Percentiles rank a stretch among this genome's conserved stretches.
phyloP scores from a whole-genome alignment of 2,113 vertebrate species.

The Hyla sarda region DNA sequence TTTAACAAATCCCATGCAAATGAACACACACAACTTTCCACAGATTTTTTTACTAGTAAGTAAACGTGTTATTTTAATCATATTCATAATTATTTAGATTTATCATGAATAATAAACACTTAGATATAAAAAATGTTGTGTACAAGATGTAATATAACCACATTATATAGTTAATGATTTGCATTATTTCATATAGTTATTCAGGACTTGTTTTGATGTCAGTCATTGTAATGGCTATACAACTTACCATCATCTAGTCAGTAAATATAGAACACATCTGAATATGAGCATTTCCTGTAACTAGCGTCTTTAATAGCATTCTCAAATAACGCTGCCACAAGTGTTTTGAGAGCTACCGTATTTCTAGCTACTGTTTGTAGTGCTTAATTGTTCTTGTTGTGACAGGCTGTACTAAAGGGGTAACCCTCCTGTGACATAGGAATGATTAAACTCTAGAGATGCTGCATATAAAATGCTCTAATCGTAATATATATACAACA shows the following conservation, averaged over 20 bases:
- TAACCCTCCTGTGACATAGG: neutral
- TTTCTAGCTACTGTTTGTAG: conserved; percentile 22
- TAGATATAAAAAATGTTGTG: too few species aligned
- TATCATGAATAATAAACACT: too few species aligned
- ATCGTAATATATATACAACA: neutral
- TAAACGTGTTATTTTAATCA: neutral
- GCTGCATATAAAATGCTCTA: neutral
- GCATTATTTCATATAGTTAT: neutral
- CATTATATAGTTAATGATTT: neutral
- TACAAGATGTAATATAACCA: neutral
- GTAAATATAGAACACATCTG: neutral
- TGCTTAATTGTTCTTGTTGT: neutral
- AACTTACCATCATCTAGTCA: neutral
- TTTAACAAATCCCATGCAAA: neutral
- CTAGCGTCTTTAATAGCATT: neutral
- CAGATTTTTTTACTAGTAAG: neutral
- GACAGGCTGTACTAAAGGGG: conserved; percentile 7
- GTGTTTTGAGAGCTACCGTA: neutral
- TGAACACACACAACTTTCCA: neutral
- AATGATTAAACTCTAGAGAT: neutral
- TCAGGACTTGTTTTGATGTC: neutral
- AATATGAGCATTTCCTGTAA: neutral
- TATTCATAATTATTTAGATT: too few species aligned
- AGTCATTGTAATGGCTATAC: neutral
- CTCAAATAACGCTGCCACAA: neutral